These are phyloP conservation scores for Holocentrus rufus DNA, from an alignment of 2,797 vertebrate genomes.

Conservation along the genomic window DNA sequence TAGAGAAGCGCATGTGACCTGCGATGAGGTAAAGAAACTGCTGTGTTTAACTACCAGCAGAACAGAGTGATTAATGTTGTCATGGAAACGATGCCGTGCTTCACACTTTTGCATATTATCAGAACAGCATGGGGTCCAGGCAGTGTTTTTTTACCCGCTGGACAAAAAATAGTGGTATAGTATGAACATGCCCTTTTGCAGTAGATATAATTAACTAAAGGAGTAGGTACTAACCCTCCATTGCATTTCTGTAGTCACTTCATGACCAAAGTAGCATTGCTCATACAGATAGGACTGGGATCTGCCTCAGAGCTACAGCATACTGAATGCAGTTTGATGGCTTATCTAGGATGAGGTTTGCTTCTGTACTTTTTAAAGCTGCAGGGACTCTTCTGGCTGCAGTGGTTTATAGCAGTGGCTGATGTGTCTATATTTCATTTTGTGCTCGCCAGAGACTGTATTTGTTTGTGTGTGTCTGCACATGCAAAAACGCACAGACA, in stretches of 20 bases:
- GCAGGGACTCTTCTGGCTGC: constrained; percentile 54
- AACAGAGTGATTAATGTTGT: constrained; percentile 24
- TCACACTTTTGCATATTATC: neutral
- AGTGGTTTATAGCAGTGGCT: constrained; percentile 50
- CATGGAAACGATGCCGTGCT: neutral
- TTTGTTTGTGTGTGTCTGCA: constrained; percentile 5
- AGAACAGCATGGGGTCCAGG: constrained; percentile 7
- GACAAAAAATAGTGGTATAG: constrained; percentile 7
- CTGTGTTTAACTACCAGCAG: constrained; percentile 9
- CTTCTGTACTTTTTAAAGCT: constrained; percentile 54
- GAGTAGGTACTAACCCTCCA: constrained; percentile 78
- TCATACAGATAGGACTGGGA: constrained; percentile 50
- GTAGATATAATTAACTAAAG: constrained; percentile 47
- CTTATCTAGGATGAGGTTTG: constrained; percentile 54
- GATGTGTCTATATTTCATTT: constrained; percentile 56
- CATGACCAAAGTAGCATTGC: constrained; percentile 64
- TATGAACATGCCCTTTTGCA: constrained; percentile 70
- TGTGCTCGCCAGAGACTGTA: constrained; percentile 61
- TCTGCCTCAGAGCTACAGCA: constrained; percentile 43
- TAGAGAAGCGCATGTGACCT: neutral
- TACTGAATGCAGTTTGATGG: constrained; percentile 42
- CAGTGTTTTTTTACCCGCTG: neutral
- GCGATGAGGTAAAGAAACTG: neutral
- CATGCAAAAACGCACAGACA: neutral
- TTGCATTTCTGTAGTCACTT: constrained; percentile 72